Percentiles rank a stretch among this genome's conserved stretches.
phyloP scores from a whole-genome alignment of 2,888 invertebrate genomes.

The Sialis lutaria region DNA sequence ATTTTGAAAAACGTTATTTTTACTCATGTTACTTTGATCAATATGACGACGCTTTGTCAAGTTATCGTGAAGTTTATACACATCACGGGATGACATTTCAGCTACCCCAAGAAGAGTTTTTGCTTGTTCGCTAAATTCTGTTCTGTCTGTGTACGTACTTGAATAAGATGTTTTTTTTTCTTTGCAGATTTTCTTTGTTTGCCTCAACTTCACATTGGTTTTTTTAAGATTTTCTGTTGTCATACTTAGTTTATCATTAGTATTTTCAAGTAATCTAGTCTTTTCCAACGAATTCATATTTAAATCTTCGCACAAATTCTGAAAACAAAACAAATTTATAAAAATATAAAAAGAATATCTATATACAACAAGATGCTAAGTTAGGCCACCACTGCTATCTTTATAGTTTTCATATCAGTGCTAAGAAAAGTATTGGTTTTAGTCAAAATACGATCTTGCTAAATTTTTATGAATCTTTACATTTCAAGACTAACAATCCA shows the following conservation, averaged over 20 bases:
- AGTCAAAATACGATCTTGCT: too few relatives aligned
- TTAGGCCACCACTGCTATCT: too few relatives aligned
- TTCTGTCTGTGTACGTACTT: slow-evolving; percentile 46
- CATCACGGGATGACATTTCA: slow-evolving; percentile 41
- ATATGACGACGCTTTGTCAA: background rate
- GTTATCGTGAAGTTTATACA: slow-evolving; percentile 40
- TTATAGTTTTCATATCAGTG: too few relatives aligned
- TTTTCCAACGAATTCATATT: slow-evolving; percentile 27
- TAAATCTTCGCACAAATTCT: slow-evolving; percentile 29
- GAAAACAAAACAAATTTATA: background rate
- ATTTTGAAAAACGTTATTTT: too few relatives aligned
- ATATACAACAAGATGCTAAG: too few relatives aligned
- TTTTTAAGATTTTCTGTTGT: slow-evolving; percentile 22
- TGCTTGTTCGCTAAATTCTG: slow-evolving; percentile 41
- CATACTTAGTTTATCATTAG: slow-evolving; percentile 10
- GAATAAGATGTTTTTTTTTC: slow-evolving; percentile 49
- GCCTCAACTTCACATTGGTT: slow-evolving; percentile 30
- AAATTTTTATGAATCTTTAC: too few relatives aligned
- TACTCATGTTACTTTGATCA: background rate
- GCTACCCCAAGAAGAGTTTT: slow-evolving; percentile 41
- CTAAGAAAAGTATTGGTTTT: too few relatives aligned
- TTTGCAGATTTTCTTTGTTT: slow-evolving; percentile 30
- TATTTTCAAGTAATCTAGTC: slow-evolving; percentile 26
- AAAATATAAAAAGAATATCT: too few relatives aligned
- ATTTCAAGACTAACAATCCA: too few relatives aligned